Evolutionary conservation across 2,888 invertebrate genomes (phyloP).

Genomic region (Synanthedon formicaeformis): DNA sequence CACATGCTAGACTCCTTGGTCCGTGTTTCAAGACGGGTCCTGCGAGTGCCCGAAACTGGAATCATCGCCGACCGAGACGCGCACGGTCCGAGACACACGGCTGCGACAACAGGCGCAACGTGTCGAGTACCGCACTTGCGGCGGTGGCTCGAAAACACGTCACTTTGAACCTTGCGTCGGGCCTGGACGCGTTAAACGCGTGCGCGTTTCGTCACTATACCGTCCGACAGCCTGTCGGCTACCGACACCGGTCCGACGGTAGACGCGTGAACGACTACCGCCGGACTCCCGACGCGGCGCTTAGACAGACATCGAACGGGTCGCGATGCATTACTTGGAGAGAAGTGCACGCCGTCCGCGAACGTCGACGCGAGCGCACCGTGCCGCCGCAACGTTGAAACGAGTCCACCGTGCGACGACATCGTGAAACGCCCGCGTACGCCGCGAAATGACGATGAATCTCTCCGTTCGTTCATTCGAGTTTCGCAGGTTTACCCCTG

Average conservation of each 20-base stretch:
- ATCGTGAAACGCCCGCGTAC: background rate
- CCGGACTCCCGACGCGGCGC: background rate
- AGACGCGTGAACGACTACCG: background rate
- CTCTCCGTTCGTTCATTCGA: background rate
- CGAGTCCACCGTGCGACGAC: background rate
- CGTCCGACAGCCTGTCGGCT: no score
- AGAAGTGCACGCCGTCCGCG: background rate
- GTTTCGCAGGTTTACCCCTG: background rate
- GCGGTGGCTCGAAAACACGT: no score
- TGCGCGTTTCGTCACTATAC: no score
- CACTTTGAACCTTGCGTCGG: no score
- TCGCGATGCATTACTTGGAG: background rate
- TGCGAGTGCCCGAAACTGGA: background rate
- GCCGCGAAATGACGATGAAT: background rate
- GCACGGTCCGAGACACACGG: no score
- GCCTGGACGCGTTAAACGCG: no score
- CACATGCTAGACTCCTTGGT: constrained; percentile 24
- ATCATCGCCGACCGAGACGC: background rate
- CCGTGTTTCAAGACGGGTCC: background rate
- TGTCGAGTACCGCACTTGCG: no score
- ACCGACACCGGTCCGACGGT: no score
- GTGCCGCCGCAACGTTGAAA: background rate
- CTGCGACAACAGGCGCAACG: no score
- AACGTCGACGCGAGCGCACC: background rate
- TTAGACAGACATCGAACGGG: background rate